These are phyloP conservation scores for Varecia variegata DNA, from an alignment of 2,797 vertebrate species.

Conservation along the genomic window DNA sequence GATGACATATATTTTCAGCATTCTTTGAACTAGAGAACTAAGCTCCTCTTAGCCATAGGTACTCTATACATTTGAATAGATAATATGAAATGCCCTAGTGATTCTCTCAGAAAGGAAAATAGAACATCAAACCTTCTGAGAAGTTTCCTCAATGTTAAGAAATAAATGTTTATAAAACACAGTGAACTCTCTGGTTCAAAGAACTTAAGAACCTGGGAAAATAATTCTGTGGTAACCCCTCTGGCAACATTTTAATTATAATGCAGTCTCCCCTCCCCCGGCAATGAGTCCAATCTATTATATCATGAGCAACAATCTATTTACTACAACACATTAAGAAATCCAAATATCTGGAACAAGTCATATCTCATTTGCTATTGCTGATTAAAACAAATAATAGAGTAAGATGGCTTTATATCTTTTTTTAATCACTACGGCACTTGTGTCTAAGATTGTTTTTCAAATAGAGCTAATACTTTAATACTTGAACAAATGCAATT, in stretches of 20 bases:
- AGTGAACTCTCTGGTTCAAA: conserved; percentile 18
- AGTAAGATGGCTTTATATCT: neutral
- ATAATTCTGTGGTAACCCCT: conserved; percentile 64
- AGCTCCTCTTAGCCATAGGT: neutral
- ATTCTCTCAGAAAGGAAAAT: neutral
- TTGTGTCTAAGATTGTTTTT: conserved; percentile 7
- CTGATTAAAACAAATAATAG: conserved; percentile 75
- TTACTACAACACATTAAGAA: conserved; percentile 74
- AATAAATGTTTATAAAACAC: conserved; percentile 27
- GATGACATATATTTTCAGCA: neutral
- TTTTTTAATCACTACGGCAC: conserved; percentile 23
- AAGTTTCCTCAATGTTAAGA: neutral
- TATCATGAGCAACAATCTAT: conserved; percentile 68
- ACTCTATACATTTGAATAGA: neutral
- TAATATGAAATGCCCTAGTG: neutral
- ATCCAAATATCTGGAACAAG: conserved; percentile 73
- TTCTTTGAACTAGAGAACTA: neutral
- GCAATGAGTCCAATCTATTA: conserved; percentile 53
- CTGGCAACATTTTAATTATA: conserved; percentile 74
- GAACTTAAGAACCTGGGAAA: conserved; percentile 67
- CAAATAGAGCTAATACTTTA: conserved; percentile 39
- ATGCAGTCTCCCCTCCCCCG: neutral
- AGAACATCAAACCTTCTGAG: neutral
- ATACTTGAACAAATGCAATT: conserved; percentile 1
- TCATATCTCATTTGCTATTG: conserved; percentile 73